Conservation (phyloP, 2,888 invertebrate species). For the Temnothorax unifasciatus region DNA sequence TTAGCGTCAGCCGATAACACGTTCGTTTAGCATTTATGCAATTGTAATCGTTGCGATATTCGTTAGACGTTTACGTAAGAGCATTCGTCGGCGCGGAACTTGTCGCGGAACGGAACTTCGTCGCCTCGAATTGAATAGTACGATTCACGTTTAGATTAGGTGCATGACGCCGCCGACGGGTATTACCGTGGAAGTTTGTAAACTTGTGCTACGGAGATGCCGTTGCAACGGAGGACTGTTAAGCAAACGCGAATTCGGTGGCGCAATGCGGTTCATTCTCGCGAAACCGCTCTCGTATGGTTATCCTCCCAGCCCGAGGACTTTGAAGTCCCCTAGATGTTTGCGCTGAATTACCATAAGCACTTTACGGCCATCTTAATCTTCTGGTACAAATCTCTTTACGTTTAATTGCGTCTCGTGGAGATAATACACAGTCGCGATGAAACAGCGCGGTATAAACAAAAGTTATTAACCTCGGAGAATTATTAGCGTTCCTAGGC, state of each 20-base stretch:
- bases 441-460: neutral
- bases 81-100: slow-evolving; percentile 6
- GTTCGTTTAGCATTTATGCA: neutral
- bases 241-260: slow-evolving; percentile 42
- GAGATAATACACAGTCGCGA: neutral
- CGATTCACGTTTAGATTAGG: slow-evolving; percentile 54
- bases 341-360: slow-evolving; percentile 29
- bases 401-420: neutral
- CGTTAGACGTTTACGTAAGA: slow-evolving; percentile 28
- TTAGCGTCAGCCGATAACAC: neutral
- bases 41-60: neutral
- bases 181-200: slow-evolving; percentile 46
- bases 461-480: neutral
- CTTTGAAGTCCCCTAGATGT: slow-evolving; percentile 37
- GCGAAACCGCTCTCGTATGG: slow-evolving; percentile 23
- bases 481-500: neutral
- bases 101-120: slow-evolving; percentile 16
- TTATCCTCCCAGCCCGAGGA: neutral
- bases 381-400: neutral
- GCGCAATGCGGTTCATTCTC: slow-evolving; percentile 28
- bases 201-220: slow-evolving; percentile 49
- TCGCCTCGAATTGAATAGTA: slow-evolving; percentile 42
- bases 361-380: neutral
- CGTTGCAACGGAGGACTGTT: slow-evolving; percentile 34
- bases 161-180: slow-evolving; percentile 30